A percentile compares a stretch with the other conserved stretches of the same genome.
phyloP scores from a whole-genome alignment of 2,888 invertebrate species.

The Neoscelio sp. region DNA sequence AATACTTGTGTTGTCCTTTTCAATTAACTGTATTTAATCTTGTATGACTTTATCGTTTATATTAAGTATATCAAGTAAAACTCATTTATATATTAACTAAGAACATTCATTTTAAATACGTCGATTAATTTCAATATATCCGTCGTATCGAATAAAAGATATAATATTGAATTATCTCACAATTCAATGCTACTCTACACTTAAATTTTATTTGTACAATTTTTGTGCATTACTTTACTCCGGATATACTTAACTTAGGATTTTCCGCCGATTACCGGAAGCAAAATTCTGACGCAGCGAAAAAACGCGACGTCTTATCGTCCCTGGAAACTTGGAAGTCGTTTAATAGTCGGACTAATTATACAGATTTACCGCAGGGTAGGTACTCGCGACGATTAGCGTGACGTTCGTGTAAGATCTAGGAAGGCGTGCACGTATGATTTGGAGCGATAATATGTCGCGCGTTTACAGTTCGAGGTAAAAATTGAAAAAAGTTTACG shows the following conservation, averaged over 20 bases:
- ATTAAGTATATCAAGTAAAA: too few relatives aligned
- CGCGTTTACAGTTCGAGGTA: conserved; percentile 27
- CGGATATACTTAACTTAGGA: conserved; percentile 39
- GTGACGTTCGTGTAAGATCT: conserved; percentile 67
- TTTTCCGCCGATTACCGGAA: conserved; percentile 49
- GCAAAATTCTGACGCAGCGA: conserved; percentile 55
- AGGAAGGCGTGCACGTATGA: conserved; percentile 24
- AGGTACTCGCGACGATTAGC: conserved; percentile 68
- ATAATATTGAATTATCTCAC: too few relatives aligned
- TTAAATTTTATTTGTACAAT: conserved; percentile 14
- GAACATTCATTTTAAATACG: too few relatives aligned
- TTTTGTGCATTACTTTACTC: conserved; percentile 21
- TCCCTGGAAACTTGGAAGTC: conserved; percentile 73
- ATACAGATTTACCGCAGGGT: conserved; percentile 70
- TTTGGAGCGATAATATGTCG: conserved; percentile 49
- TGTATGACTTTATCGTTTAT: too few relatives aligned
- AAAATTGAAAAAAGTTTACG: conserved; percentile 69
- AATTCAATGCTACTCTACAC: conserved; percentile 1
- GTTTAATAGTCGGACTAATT: conserved; percentile 78
- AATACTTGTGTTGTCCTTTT: too few relatives aligned
- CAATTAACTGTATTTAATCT: too few relatives aligned
- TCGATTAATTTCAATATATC: too few relatives aligned
- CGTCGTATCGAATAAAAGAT: too few relatives aligned
- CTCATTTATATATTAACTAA: too few relatives aligned
- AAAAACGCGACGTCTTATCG: conserved; percentile 68